Evolutionary conservation across 2,797 vertebrate genomes (phyloP).

Genomic region (Rhinatrema bivittatum): DNA sequence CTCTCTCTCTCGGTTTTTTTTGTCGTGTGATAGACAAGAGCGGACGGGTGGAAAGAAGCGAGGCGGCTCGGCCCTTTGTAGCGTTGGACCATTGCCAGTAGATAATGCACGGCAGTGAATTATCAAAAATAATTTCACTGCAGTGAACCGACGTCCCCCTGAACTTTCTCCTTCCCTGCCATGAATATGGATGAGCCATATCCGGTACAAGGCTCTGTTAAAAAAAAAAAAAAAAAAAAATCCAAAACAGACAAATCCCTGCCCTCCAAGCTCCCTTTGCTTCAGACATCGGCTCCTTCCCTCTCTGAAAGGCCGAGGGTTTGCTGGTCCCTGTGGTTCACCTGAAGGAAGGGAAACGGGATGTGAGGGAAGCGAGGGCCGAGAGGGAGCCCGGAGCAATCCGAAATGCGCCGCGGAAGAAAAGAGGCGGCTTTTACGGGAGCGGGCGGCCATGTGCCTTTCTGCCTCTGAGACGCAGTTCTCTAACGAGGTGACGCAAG

Average conservation of each 20-base stretch:
- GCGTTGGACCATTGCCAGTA: constrained; percentile 4
- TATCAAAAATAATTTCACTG: background rate
- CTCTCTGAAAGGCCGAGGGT: background rate
- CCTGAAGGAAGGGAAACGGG: too few relatives aligned
- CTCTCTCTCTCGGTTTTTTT: background rate
- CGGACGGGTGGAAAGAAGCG: background rate
- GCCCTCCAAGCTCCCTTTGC: background rate
- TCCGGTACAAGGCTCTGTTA: too few relatives aligned
- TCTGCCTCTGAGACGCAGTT: too few relatives aligned
- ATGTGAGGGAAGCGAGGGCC: too few relatives aligned
- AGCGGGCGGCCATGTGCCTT: too few relatives aligned
- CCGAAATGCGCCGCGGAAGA: too few relatives aligned
- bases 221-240: background rate
- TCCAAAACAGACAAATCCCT: background rate
- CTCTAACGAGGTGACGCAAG: too few relatives aligned
- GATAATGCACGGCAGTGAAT: background rate
- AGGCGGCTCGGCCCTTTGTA: too few relatives aligned
- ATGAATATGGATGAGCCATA: background rate
- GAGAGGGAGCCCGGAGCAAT: too few relatives aligned
- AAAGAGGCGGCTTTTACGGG: too few relatives aligned
- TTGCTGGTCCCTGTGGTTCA: too few relatives aligned
- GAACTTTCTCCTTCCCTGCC: background rate
- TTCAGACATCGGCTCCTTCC: constrained; percentile 1
- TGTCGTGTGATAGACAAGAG: background rate
- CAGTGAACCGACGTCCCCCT: too few relatives aligned